phyloP scores from a whole-genome alignment of 2,797 vertebrate species.

The Peromyscus attwateri region DNA sequence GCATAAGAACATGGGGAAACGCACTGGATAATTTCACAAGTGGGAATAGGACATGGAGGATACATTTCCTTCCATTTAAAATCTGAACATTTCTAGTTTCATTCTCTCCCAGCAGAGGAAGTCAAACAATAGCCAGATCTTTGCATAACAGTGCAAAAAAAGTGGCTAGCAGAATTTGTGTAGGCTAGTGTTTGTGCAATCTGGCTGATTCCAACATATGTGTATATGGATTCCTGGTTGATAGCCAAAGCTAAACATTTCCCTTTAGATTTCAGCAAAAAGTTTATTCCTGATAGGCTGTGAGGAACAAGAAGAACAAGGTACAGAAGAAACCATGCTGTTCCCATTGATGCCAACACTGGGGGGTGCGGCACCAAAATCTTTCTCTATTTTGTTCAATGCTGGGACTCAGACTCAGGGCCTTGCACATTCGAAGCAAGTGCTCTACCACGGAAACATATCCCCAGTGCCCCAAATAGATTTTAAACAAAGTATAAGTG shows the following conservation, averaged over 20 bases:
- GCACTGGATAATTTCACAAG: not conserved
- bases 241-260: not conserved
- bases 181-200: not conserved
- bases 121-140: not conserved
- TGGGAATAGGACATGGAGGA: not conserved
- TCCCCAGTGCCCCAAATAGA: not conserved
- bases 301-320: not conserved
- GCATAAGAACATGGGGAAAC: not conserved
- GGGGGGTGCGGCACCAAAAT: not conserved
- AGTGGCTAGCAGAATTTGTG: not conserved
- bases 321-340: not conserved
- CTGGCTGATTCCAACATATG: not conserved
- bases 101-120: not conserved
- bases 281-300: not conserved
- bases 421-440: not conserved
- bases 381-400: not conserved
- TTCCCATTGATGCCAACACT: not conserved
- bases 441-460: not conserved
- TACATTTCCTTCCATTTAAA: not conserved
- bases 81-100: not conserved
- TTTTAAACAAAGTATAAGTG: slow-evolving; percentile 24
- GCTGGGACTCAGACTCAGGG: not conserved
- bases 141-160: not conserved
- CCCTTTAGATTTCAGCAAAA: not conserved
- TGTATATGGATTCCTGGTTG: not conserved